Evolutionary conservation across 2,797 vertebrate genomes (phyloP), one percentile per base, ranked within the genome.

Genomic region (Coregonus sp.): DNA sequence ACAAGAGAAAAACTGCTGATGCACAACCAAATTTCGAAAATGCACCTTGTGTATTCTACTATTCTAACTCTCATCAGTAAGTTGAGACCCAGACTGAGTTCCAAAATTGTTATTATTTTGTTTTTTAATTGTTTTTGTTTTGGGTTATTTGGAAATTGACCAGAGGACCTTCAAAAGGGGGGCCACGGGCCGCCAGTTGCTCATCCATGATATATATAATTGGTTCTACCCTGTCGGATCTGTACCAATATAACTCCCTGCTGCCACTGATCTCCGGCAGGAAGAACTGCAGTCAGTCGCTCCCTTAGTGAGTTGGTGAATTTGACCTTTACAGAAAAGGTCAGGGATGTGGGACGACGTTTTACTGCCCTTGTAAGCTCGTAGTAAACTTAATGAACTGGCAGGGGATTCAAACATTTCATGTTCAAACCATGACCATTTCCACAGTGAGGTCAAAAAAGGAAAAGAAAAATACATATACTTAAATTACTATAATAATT

Each of bases 251-350:
- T 54, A 80, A 63, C n/a, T 59, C 50, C 11, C 50, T 66, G 74
- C 52, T 52, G 67, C 69, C 72, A 75, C 65, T 82, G 78, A 59
- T 70, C 63, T 74, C 71, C 59, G 18, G 71, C 76, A 75, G 74
- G 37, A 74, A 75, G 65, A 72, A 59, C 67, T 56, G 52, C 25
- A 31, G 40, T 47, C 40, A 47, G 20, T 33, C 37, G 56, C 70
- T 20, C n/a, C 47, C 72, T 79, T 11, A 70, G 35, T 40, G 0
- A 5, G 70, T 73, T 68, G 74, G 72, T 67, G 20, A 73, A 78
- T 82, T 69, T 85, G 80, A 81, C 87, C 85, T 90, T 87, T 88
- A 72, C 56, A 71, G 59, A 84, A 86, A 90, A 85, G 86, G 79
- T 79, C 78, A 81, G 74, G 75, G 69, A 86, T 80, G 81, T 83